Conservation (phyloP, 2,888 invertebrate genomes). For the Lochmaea capreae region DNA sequence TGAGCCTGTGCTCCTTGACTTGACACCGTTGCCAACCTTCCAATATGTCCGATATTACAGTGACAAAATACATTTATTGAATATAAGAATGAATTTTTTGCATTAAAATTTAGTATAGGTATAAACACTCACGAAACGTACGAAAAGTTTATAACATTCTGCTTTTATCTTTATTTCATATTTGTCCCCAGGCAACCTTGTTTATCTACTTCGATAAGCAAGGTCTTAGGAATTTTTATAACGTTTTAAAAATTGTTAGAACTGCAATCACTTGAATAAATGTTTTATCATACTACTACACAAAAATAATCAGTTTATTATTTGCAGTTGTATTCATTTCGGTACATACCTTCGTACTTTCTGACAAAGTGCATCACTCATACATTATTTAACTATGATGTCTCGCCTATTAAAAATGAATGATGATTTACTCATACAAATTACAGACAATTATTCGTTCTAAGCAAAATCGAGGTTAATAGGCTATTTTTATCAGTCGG, state of each 20-base stretch:
- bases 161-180: background rate
- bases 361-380: constrained; percentile 6
- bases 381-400: constrained; percentile 13
- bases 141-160: too few species aligned
- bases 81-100: too few species aligned
- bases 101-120: too few species aligned
- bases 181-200: background rate
- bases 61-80: too few species aligned
- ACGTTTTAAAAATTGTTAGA: too few species aligned
- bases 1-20: too few species aligned
- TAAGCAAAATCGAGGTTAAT: constrained; percentile 22
- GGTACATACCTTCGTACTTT: background rate
- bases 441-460: constrained; percentile 15
- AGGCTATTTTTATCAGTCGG: constrained; percentile 24
- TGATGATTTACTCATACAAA: constrained; percentile 24
- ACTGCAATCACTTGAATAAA: too few species aligned
- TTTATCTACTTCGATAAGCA: background rate
- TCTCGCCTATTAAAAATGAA: constrained; percentile 16
- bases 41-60: too few species aligned
- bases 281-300: too few species aligned
- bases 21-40: too few species aligned
- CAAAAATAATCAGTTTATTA: background rate
- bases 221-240: background rate
- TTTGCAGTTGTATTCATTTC: background rate
- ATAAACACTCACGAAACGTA: too few species aligned